These are phyloP conservation scores for Dorcus hopei DNA, from an alignment of 2,888 invertebrate genomes.

Conservation along the genomic window DNA sequence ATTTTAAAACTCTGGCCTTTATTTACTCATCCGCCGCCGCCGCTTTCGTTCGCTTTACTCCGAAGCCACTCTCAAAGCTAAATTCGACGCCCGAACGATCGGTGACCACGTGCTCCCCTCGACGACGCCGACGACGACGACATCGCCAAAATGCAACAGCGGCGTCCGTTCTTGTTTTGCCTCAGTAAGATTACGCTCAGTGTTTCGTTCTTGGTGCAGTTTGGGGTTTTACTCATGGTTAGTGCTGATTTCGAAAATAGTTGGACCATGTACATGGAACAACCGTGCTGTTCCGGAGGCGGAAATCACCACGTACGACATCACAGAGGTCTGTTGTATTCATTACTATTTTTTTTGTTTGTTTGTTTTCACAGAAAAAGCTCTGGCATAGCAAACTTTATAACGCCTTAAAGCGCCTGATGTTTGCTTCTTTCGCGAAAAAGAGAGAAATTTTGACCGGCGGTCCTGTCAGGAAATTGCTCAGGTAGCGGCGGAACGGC, in stretches of 20 bases:
- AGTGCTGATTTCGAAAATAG: slow-evolving; percentile 58
- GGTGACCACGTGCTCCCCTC: slow-evolving; percentile 10
- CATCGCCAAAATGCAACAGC: slow-evolving; percentile 5
- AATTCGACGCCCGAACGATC: too few species aligned
- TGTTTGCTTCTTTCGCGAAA: background rate
- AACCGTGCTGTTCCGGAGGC: slow-evolving; percentile 61
- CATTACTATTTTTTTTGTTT: background rate
- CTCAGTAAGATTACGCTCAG: slow-evolving; percentile 3
- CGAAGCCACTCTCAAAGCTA: too few species aligned
- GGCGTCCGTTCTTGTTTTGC: background rate
- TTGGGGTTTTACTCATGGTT: slow-evolving; percentile 4
- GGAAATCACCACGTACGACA: slow-evolving; percentile 59
- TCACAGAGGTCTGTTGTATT: slow-evolving; percentile 54
- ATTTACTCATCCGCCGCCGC: too few species aligned
- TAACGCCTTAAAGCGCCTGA: too few species aligned
- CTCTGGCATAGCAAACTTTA: too few species aligned
- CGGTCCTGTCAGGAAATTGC: too few species aligned
- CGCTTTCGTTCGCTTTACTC: too few species aligned
- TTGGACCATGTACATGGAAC: slow-evolving; percentile 65
- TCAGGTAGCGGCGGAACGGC: too few species aligned
- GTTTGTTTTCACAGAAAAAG: too few species aligned
- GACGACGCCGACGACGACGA: background rate
- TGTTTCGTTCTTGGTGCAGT: slow-evolving; percentile 12
- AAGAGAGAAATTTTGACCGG: too few species aligned
- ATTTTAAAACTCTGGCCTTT: too few species aligned